Evolutionary conservation across 2,797 vertebrate species (phyloP).

Genomic region (Helarctos malayanus): DNA sequence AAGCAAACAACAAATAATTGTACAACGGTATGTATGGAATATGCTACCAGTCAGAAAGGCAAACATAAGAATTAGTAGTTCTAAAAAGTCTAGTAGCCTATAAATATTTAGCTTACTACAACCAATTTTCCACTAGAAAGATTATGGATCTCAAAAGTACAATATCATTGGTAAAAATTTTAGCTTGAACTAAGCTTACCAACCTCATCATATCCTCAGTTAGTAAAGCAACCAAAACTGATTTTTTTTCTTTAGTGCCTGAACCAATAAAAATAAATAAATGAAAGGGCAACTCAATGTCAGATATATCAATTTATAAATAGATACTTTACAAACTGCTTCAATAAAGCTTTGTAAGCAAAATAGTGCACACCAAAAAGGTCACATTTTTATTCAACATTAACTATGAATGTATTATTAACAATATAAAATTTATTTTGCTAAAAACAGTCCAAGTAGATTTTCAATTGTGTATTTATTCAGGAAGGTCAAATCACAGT

Average conservation of each 20-base stretch:
- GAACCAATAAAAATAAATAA: not conserved
- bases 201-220: not conserved
- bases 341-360: not conserved
- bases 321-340: not conserved
- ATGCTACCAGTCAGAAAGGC: not conserved
- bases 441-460: not conserved
- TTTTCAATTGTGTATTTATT: not conserved
- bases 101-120: slow-evolving; percentile 40
- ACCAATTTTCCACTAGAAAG: slow-evolving; percentile 29
- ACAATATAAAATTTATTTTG: not conserved
- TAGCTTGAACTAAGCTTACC: slow-evolving; percentile 22
- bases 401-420: not conserved
- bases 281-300: not conserved
- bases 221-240: slow-evolving; percentile 29
- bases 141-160: not conserved
- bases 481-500: not conserved
- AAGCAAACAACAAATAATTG: not conserved
- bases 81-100: slow-evolving; percentile 2
- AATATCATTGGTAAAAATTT: slow-evolving; percentile 5
- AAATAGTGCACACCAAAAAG: slow-evolving; percentile 31
- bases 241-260: slow-evolving; percentile 45
- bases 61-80: not conserved
- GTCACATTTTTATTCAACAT: slow-evolving; percentile 5
- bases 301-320: not conserved
- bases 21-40: not conserved